phyloP scores from a whole-genome alignment of 1,140 invertebrate species.

The Lycorma delicatula region DNA sequence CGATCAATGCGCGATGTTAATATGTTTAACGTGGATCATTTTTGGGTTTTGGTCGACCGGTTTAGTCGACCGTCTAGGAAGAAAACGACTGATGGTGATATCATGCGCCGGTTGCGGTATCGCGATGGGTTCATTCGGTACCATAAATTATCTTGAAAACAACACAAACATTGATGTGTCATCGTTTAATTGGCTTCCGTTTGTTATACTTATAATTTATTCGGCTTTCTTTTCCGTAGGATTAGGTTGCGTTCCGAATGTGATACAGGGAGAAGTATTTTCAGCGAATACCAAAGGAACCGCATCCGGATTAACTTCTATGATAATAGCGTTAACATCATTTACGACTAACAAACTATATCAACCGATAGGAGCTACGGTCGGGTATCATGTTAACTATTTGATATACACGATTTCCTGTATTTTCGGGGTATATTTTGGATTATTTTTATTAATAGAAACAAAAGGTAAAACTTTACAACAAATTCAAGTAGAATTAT shows the following conservation, averaged over 20 bases:
- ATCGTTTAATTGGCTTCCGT: constrained; percentile 13
- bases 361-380: constrained; percentile 42
- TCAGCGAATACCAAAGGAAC: constrained; percentile 19
- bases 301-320: constrained; percentile 11
- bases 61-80: constrained; percentile 33
- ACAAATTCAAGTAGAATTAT: constrained; percentile 51
- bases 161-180: background rate
- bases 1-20: constrained; percentile 9
- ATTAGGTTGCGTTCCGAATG: constrained; percentile 18
- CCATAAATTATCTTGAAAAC: constrained; percentile 23
- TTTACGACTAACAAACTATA: constrained; percentile 69
- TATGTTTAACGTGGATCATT: constrained; percentile 32
- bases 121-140: constrained; percentile 16
- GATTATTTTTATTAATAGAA: constrained; percentile 59
- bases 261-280: constrained; percentile 22
- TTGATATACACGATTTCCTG: constrained; percentile 68
- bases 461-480: constrained; percentile 70
- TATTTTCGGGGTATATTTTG: constrained; percentile 45
- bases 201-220: constrained; percentile 8
- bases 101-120: constrained; percentile 26
- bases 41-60: constrained; percentile 32
- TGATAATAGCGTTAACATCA: constrained; percentile 14
- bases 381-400: constrained; percentile 63
- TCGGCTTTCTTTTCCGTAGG: constrained; percentile 16
- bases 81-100: constrained; percentile 40